Evolutionary conservation across 2,797 vertebrate genomes (phyloP).

Genomic region (Triplophysa yarkandensis): DNA sequence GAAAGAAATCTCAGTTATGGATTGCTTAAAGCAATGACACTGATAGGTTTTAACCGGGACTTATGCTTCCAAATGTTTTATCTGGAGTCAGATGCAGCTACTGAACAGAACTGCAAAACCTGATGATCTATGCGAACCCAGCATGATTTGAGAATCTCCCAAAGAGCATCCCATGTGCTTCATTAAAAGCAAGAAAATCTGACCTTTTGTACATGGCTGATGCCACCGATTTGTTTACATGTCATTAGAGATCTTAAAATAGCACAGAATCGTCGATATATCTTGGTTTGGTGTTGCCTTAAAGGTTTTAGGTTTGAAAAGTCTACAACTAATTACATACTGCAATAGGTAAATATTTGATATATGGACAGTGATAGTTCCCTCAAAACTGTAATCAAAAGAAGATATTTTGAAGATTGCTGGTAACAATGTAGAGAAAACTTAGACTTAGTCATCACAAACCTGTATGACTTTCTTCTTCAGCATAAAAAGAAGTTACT

Average conservation of each 20-base stretch:
- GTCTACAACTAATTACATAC: neutral
- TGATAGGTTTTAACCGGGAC: neutral
- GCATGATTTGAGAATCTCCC: neutral
- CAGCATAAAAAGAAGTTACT: no score
- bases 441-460: no score
- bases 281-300: neutral
- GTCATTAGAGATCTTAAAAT: neutral
- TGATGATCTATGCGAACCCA: neutral
- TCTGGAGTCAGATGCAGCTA: neutral
- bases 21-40: neutral
- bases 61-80: conserved; percentile 2
- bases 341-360: no score
- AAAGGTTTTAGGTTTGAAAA: neutral
- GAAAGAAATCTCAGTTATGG: neutral
- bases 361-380: no score
- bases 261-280: neutral
- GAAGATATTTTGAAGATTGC: no score
- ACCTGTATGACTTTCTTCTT: no score
- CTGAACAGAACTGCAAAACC: neutral
- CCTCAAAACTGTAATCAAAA: no score
- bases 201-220: neutral
- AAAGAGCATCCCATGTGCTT: neutral
- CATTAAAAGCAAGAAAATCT: conserved; percentile 5
- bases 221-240: neutral
- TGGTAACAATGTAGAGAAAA: no score